Evolutionary conservation across 2,888 invertebrate species (phyloP).

Genomic region (Drosophila ezoana): DNA sequence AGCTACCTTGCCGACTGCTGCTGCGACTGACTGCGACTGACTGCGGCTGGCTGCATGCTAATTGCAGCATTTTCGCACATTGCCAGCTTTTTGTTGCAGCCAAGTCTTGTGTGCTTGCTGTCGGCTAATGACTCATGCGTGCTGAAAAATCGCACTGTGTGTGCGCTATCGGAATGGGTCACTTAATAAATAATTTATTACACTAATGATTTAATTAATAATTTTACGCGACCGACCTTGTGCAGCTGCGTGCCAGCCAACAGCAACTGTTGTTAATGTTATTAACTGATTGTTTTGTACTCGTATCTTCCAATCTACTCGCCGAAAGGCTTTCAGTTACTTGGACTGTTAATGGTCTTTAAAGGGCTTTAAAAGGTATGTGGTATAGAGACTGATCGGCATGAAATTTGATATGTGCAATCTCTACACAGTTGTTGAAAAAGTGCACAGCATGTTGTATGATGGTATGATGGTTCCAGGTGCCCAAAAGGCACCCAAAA

Average conservation of each 20-base stretch:
- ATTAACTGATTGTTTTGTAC: constrained; percentile 39
- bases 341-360: constrained; percentile 69
- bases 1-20: constrained; percentile 44
- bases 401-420: constrained; percentile 67
- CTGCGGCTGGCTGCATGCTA: constrained; percentile 56
- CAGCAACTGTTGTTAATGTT: constrained; percentile 32
- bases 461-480: constrained; percentile 6
- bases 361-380: constrained; percentile 72
- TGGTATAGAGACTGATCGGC: constrained; percentile 51
- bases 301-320: constrained; percentile 52
- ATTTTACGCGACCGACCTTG: constrained; percentile 56
- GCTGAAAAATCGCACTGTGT: constrained; percentile 21
- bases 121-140: constrained; percentile 63
- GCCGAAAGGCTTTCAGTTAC: constrained; percentile 61
- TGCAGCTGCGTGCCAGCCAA: constrained; percentile 22
- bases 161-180: constrained; percentile 35
- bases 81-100: constrained; percentile 48
- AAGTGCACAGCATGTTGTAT: constrained; percentile 67
- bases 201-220: constrained; percentile 75
- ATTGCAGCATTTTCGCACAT: constrained; percentile 77
- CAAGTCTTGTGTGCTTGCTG: not conserved
- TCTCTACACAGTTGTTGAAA: constrained; percentile 61
- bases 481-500: constrained; percentile 21
- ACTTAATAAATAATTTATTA: constrained; percentile 67
- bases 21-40: constrained; percentile 10